Conservation (phyloP, 2,113 vertebrate genomes). For the Pseudopodoces humilis region DNA sequence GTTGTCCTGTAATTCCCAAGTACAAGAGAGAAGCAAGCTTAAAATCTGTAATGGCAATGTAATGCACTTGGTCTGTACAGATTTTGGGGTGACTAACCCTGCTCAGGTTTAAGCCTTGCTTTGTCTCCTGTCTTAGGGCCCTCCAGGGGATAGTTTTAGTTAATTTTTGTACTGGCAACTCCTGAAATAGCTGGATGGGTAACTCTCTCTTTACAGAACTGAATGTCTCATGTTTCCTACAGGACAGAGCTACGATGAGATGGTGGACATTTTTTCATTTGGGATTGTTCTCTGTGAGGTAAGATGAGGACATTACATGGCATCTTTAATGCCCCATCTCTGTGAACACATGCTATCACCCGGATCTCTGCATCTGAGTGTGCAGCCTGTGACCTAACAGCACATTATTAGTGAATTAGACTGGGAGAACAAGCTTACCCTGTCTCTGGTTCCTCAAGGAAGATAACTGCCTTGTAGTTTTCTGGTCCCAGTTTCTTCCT, state of each 20-base stretch:
- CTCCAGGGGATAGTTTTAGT: not conserved
- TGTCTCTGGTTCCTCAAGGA: not conserved
- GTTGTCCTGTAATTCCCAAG: not conserved
- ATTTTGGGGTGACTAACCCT: not conserved
- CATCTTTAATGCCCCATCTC: not conserved
- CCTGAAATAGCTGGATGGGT: not conserved
- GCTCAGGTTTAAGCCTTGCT: not conserved
- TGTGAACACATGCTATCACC: not conserved
- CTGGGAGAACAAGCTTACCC: not conserved
- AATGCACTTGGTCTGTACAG: not conserved
- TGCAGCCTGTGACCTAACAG: not conserved
- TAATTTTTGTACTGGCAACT: not conserved
- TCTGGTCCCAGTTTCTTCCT: not conserved
- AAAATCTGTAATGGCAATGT: not conserved
- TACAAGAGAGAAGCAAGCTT: not conserved
- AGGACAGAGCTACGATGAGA: slow-evolving; percentile 98
- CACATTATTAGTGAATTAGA: not conserved
- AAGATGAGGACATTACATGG: slow-evolving; percentile 20
- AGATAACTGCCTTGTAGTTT: not conserved
- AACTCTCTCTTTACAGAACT: not conserved
- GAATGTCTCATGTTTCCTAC: slow-evolving; percentile 29
- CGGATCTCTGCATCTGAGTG: not conserved
- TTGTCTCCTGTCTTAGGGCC: not conserved
- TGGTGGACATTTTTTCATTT: slow-evolving; percentile 96
- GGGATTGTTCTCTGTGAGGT: slow-evolving; percentile 98